phyloP scores from a whole-genome alignment of 2,113 vertebrate genomes.

The Anolis carolinensis region DNA sequence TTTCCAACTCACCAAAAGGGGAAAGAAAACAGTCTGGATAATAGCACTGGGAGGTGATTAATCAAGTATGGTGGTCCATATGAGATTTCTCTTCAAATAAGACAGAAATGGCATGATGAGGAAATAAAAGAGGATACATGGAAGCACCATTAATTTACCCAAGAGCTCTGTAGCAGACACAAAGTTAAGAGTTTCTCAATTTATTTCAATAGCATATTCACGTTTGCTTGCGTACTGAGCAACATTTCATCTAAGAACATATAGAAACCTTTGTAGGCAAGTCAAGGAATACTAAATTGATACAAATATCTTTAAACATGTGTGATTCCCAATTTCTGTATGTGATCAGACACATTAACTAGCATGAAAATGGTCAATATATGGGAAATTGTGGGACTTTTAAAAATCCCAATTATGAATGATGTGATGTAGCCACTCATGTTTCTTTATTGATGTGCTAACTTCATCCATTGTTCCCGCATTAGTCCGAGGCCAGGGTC shows the following conservation, averaged over 20 bases:
- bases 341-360: neutral
- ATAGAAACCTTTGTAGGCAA: neutral
- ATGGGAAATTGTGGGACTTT: too few species aligned
- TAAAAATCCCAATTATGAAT: neutral
- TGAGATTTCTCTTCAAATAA: neutral
- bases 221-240: neutral
- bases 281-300: neutral
- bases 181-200: neutral
- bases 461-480: too few species aligned
- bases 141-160: neutral
- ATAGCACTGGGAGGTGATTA: neutral
- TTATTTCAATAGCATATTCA: neutral
- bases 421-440: neutral
- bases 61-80: neutral
- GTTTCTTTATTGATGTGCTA: neutral
- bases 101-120: neutral
- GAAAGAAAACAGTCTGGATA: accelerated
- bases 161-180: neutral
- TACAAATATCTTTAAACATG: neutral
- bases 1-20: neutral
- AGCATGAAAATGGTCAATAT: neutral
- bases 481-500: neutral
- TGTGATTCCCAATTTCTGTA: neutral
- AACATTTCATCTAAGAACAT: neutral
- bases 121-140: neutral